Percentiles rank a stretch among this genome's conserved stretches.
These are phyloP conservation scores for Conopomorpha cramerella DNA, from an alignment of 1,140 invertebrate genomes.

Conservation along the genomic window DNA sequence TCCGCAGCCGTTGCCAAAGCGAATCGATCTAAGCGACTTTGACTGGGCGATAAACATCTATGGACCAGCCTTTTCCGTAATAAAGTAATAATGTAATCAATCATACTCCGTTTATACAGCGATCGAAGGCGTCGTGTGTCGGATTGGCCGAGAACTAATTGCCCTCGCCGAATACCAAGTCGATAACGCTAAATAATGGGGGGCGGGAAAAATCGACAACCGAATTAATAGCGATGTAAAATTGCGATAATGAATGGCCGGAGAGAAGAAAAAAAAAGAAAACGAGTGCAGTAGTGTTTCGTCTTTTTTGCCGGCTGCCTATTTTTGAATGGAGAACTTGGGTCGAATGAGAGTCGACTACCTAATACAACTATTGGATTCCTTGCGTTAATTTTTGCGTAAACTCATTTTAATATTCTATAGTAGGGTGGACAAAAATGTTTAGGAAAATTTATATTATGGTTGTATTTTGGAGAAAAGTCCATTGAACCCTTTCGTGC, in stretches of 20 bases:
- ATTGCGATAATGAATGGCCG: constrained; percentile 6
- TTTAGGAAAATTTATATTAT: too few relatives aligned
- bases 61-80: constrained; percentile 23
- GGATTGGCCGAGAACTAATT: constrained; percentile 22
- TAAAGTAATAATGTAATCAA: constrained; percentile 44
- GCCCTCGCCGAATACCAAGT: constrained; percentile 29
- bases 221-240: constrained; percentile 20
- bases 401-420: too few relatives aligned
- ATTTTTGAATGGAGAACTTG: too few relatives aligned
- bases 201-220: constrained; percentile 22
- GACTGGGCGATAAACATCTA: not conserved
- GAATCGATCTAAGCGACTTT: not conserved
- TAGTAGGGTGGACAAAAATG: too few relatives aligned
- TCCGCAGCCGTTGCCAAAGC: not conserved
- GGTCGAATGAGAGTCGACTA: too few relatives aligned
- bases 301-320: too few relatives aligned
- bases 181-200: constrained; percentile 32
- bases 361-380: too few relatives aligned
- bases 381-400: too few relatives aligned
- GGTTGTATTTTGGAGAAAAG: too few relatives aligned
- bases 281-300: too few relatives aligned
- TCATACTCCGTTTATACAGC: constrained; percentile 31
- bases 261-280: not conserved
- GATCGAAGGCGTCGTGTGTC: constrained; percentile 14
- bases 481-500: too few relatives aligned